phyloP scores from a whole-genome alignment of 2,113 vertebrate genomes.

The Pseudorectes ferrugineus region DNA sequence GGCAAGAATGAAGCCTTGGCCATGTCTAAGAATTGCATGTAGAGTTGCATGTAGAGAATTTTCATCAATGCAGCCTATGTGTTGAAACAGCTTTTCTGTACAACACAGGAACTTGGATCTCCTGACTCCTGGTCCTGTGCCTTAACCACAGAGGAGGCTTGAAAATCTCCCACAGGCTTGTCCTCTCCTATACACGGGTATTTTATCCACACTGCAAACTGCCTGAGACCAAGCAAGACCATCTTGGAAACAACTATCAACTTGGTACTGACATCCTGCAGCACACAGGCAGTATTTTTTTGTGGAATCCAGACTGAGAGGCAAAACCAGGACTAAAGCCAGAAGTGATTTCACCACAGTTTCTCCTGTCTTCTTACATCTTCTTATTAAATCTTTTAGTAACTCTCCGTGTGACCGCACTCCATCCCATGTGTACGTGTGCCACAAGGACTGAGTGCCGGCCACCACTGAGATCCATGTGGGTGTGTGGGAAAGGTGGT shows the following conservation, averaged over 20 bases:
- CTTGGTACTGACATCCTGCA: background rate
- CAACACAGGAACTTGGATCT: background rate
- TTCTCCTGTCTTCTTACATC: background rate
- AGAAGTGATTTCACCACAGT: background rate
- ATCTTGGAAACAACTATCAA: background rate
- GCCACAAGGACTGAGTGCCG: background rate
- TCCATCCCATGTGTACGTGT: fast-evolving
- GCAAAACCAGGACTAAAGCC: background rate
- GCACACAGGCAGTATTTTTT: background rate
- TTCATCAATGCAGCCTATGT: background rate
- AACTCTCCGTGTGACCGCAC: background rate
- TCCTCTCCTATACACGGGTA: background rate
- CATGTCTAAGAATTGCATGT: background rate
- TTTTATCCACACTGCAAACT: background rate
- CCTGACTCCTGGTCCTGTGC: background rate
- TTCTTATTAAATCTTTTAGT: background rate
- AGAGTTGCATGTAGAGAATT: background rate
- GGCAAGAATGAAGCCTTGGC: background rate
- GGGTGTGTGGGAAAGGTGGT: background rate
- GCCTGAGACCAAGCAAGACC: background rate
- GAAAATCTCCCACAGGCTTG: background rate
- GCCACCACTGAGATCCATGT: background rate
- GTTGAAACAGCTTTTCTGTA: background rate
- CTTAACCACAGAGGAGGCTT: slow-evolving; percentile 32
- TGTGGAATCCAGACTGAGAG: background rate